These are phyloP conservation scores for Microtus pennsylvanicus DNA, from an alignment of 2,113 vertebrate species.

Conservation along the genomic window DNA sequence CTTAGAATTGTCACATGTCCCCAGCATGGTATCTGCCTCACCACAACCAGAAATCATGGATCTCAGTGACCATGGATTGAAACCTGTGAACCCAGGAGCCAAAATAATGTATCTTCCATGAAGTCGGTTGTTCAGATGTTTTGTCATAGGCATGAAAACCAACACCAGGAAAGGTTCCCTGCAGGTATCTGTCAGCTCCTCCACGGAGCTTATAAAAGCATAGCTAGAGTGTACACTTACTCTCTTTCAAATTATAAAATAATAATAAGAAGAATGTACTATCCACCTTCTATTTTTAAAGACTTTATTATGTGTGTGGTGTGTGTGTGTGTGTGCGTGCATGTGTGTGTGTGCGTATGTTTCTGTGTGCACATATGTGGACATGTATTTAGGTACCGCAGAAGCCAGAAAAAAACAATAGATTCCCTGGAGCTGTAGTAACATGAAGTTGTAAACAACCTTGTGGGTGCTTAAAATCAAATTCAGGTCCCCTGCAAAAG, in stretches of 20 bases:
- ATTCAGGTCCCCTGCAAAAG: not conserved
- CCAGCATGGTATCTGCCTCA: not conserved
- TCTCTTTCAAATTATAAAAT: not conserved
- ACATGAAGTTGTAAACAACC: not conserved
- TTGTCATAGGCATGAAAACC: not conserved
- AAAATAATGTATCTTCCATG: not conserved
- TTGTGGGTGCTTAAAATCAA: not conserved
- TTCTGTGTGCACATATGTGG: not conserved
- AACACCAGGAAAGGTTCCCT: not conserved
- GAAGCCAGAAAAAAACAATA: not conserved
- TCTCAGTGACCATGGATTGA: not conserved
- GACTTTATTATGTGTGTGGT: not conserved
- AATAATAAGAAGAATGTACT: not conserved
- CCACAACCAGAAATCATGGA: not conserved
- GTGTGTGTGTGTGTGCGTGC: not conserved
- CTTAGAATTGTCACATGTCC: not conserved
- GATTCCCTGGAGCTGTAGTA: not conserved
- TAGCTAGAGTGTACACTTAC: not conserved
- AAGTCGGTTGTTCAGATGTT: not conserved
- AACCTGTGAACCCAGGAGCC: not conserved
- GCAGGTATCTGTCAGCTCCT: not conserved
- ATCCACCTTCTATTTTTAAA: not conserved
- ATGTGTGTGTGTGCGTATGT: not conserved
- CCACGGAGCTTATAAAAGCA: not conserved
- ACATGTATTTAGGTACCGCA: not conserved